Evolutionary conservation across 37 sponge, comb jelly and placozoan species (phyloP), one percentile per base, ranked within the genome.

Genomic region (Theonella swinhoei): DNA sequence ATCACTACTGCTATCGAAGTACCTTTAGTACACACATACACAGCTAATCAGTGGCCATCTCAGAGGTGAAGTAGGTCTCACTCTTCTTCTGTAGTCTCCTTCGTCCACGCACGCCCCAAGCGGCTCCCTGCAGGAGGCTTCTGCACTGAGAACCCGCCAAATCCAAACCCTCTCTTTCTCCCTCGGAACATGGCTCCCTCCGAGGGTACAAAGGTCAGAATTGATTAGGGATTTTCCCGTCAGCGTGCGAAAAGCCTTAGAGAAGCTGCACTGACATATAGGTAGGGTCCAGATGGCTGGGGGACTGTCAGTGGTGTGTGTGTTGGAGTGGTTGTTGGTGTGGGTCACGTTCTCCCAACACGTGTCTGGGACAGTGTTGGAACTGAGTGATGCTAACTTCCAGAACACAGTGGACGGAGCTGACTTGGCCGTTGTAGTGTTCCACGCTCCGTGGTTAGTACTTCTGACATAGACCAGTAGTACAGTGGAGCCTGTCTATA

Each of bases 361-460:
- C n/a, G n/a, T n/a, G n/a, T n/a, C n/a, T n/a, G n/a, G n/a, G n/a
- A n/a, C n/a, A 0, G 74, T 87, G 31, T 4, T 80, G 42, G 70
- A 73, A 34, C 39, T 92, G 33, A 82, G 75, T 7, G 92, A 92
- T 58, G 76, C 59, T 0, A 73, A 79, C 77, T 88, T 92, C 40
- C 75, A 79, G 5, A 75, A 80, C 11, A 65, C 59, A 38, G 69
- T 92, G 19, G 83, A 82, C 61, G 62, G 61, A 24, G 76, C 43
- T 22, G 88, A 92, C 14, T 64, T 92, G 47, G 79, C 83, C 30
- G 60, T 88, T 29, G 88, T 88, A 1, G 80, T 65, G 39, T 92
- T 92, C 70, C 87, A 88, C 75, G 78, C 88, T 3, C 84, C 84
- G 24, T 92, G 92, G 92, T 92, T 28, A 82, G 88, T 32, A 32